Evolutionary conservation across 2,888 invertebrate species (phyloP), one percentile per base, ranked within the genome.

Genomic region (Pyralis farinalis): DNA sequence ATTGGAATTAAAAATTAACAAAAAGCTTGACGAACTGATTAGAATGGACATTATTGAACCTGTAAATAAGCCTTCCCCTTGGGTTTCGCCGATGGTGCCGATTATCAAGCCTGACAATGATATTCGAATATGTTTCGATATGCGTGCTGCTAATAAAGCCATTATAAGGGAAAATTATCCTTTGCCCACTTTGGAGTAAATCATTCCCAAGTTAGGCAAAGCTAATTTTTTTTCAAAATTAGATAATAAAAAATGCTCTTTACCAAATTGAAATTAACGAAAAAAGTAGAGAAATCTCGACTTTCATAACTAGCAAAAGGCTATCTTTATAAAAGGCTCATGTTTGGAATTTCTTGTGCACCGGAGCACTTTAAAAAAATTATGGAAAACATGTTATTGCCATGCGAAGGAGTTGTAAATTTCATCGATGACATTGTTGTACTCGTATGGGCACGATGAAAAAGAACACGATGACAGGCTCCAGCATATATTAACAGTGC

Each of bases 311-410:
- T 0, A 11, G 21, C 5, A 51, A 45, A 12, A 53, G 56, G 1
- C 33, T 58, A 41, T n/a, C 47, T 22, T 22, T 83, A 71, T 43
- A 80, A 76, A 49, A 34, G 74, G n/a, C 25, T 76, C 5, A 69
- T 70, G 64, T 77, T 75, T 43, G 73, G 74, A 0, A 64, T 81
- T 6, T 55, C 51, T 1, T 74, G 74, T 36, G 85, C 85, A 3
- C 70, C 74, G 0, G 84, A 58, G 33, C 3, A 46, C 0, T 63
- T 59, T 27, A 55, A 61, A 52, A 71, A 78, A 52, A 59, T 57
- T 1, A 40, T 83, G 20, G 60, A 63, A 43, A 47, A 30, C 27
- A 45, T 63, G 1, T 30, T 60, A 0, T n/a, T 58, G 5, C 3
- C 8, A 0, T 62, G 55, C 7, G 49, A 56, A 11, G 59, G 55